Percentiles rank a stretch among this genome's conserved stretches.
These are phyloP conservation scores for Papilio aristodemus DNA, from an alignment of 1,140 invertebrate genomes.

Conservation along the genomic window DNA sequence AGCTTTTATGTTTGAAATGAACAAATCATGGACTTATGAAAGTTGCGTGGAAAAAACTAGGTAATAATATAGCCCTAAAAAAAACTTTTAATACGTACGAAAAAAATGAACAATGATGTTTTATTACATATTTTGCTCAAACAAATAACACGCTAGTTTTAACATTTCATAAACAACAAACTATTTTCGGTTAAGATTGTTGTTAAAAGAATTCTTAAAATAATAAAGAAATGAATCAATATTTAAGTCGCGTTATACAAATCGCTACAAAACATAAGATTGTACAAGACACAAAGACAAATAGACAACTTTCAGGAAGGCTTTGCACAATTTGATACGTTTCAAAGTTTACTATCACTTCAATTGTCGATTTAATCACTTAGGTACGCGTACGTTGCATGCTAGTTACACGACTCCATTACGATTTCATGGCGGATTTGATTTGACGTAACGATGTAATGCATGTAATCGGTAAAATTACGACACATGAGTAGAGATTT, in stretches of 20 bases:
- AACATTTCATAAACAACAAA: too few relatives aligned
- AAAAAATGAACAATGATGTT: too few relatives aligned
- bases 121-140: too few relatives aligned
- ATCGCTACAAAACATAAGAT: too few relatives aligned
- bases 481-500: slow-evolving; percentile 6
- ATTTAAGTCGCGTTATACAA: too few relatives aligned
- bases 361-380: not conserved
- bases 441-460: not conserved
- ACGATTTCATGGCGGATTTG: slow-evolving; percentile 10
- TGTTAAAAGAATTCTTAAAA: too few relatives aligned
- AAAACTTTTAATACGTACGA: too few relatives aligned
- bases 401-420: not conserved
- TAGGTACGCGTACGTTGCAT: slow-evolving; percentile 11
- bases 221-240: not conserved
- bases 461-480: slow-evolving; percentile 10
- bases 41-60: not conserved
- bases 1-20: not conserved
- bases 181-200: too few relatives aligned
- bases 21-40: not conserved
- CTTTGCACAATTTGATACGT: too few relatives aligned
- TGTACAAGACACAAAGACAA: too few relatives aligned
- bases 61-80: not conserved
- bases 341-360: slow-evolving; percentile 14
- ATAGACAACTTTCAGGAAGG: too few relatives aligned
- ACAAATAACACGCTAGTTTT: too few relatives aligned